These are phyloP conservation scores for Pelochelys cantorii DNA, from an alignment of 2,797 vertebrate genomes.

Conservation along the genomic window DNA sequence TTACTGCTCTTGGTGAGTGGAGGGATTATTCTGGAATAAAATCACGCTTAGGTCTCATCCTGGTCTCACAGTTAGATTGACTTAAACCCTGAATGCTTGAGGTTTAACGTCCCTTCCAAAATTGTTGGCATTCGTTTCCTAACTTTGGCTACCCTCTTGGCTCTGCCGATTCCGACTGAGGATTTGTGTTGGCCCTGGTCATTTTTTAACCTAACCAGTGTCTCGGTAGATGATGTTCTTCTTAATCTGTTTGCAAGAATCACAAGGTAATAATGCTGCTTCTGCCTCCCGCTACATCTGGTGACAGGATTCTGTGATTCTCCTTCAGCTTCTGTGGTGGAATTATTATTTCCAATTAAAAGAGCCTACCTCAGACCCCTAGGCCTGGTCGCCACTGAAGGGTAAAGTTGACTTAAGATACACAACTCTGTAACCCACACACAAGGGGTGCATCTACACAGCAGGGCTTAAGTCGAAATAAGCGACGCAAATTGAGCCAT, in stretches of 20 bases:
- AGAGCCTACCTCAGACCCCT: too few species aligned
- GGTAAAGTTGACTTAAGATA: too few species aligned
- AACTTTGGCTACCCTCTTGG: neutral
- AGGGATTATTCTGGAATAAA: neutral
- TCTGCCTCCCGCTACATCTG: neutral
- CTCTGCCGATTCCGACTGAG: neutral
- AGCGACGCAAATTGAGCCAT: too few species aligned
- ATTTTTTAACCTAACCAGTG: neutral
- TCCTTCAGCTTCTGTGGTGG: too few species aligned
- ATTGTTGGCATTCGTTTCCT: neutral
- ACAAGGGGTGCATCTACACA: too few species aligned
- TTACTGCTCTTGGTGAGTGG: neutral
- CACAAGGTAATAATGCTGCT: neutral
- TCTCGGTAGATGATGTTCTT: neutral
- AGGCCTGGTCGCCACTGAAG: too few species aligned
- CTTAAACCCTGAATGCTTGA: neutral
- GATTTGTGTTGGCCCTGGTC: neutral
- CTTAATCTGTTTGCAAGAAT: neutral
- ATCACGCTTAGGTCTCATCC: neutral
- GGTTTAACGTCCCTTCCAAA: neutral
- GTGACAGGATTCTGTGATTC: neutral
- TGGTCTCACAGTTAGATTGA: neutral
- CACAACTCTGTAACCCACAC: too few species aligned
- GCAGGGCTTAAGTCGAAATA: too few species aligned
- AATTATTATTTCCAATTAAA: too few species aligned